Evolutionary conservation across 2,113 vertebrate genomes (phyloP).

Genomic region (Gavia stellata): DNA sequence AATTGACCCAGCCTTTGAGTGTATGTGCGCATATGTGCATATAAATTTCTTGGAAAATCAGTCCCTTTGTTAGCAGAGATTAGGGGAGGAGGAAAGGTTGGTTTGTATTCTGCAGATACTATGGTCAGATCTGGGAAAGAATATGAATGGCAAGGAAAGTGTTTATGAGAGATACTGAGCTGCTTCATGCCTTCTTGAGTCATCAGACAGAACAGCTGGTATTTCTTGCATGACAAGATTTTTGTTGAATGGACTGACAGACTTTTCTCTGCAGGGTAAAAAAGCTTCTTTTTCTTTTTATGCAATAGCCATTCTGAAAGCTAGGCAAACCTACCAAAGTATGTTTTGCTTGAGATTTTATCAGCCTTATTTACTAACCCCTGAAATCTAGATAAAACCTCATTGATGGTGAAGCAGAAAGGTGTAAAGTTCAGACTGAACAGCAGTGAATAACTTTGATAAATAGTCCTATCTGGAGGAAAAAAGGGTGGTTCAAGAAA

Average conservation of each 20-base stretch:
- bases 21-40: not conserved
- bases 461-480: not conserved
- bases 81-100: not conserved
- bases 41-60: not conserved
- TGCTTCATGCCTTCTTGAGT: constrained; percentile 9
- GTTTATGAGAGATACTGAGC: not conserved
- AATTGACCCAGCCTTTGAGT: not conserved
- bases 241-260: not conserved
- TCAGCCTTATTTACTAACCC: not conserved
- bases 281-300: not conserved
- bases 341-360: not conserved
- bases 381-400: not conserved
- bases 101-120: not conserved
- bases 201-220: constrained; percentile 38
- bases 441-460: not conserved
- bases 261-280: constrained; percentile 5
- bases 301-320: not conserved
- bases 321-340: not conserved
- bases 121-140: not conserved
- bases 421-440: not conserved
- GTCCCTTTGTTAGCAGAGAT: not conserved
- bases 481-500: not conserved
- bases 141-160: not conserved
- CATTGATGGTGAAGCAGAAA: not conserved
- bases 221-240: not conserved